Percentiles rank a stretch among this genome's conserved stretches.
phyloP scores from a whole-genome alignment of 2,797 vertebrate genomes.

The Pteronotus mesoamericanus region DNA sequence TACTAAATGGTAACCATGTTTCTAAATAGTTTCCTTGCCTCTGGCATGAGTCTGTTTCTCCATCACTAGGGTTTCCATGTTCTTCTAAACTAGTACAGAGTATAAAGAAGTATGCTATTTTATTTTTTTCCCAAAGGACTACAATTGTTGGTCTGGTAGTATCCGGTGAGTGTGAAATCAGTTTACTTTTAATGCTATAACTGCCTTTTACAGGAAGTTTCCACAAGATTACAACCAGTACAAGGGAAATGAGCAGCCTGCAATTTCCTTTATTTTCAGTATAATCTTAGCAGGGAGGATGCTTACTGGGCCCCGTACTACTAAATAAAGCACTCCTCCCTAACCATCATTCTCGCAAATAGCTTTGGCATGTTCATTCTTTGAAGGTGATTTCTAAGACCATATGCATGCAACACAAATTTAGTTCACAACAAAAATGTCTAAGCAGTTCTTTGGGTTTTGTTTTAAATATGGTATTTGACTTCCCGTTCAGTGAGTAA shows the following conservation, averaged over 20 bases:
- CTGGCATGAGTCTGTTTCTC: conserved; percentile 64
- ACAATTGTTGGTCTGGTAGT: conserved; percentile 69
- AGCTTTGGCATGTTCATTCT: conserved; percentile 6
- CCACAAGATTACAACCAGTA: conserved; percentile 69
- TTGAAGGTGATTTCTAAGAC: conserved; percentile 28
- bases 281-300: conserved; percentile 73
- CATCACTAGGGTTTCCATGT: conserved; percentile 53
- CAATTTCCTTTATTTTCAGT: conserved; percentile 73
- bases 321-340: conserved; percentile 65
- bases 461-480: conserved; percentile 16
- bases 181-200: conserved; percentile 76
- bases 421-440: not conserved
- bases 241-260: conserved; percentile 73
- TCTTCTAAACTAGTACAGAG: conserved; percentile 62
- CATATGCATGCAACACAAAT: not conserved
- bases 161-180: conserved; percentile 72
- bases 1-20: conserved; percentile 72
- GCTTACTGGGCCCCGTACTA: conserved; percentile 58
- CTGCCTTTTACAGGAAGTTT: conserved; percentile 77
- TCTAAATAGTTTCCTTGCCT: conserved; percentile 74
- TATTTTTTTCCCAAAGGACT: conserved; percentile 67
- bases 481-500: conserved; percentile 37
- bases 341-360: conserved; percentile 11
- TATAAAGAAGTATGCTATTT: conserved; percentile 63
- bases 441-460: conserved; percentile 5